These are phyloP conservation scores for Pseudoatta argentina DNA, from an alignment of 1,140 invertebrate genomes.

Conservation along the genomic window DNA sequence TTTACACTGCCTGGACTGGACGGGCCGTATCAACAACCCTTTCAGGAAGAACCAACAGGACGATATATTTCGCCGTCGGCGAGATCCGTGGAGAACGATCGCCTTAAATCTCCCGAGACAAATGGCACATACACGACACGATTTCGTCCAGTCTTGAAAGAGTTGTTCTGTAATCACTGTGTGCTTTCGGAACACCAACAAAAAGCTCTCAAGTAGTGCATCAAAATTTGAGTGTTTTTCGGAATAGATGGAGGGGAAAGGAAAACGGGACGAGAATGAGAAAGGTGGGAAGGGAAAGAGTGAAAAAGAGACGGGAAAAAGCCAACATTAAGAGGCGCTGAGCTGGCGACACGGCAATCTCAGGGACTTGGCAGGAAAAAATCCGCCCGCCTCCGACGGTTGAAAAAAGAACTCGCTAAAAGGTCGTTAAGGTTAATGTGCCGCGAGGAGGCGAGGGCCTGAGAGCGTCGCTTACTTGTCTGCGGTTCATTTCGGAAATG, in stretches of 20 bases:
- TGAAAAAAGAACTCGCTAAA: constrained; percentile 80
- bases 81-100: background rate
- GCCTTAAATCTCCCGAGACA: constrained; percentile 38
- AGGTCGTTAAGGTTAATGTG: constrained; percentile 85
- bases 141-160: background rate
- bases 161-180: constrained; percentile 23
- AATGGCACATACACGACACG: constrained; percentile 28
- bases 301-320: constrained; percentile 72
- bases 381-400: constrained; percentile 59
- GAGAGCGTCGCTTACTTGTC: constrained; percentile 62
- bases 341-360: constrained; percentile 82
- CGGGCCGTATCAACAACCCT: constrained; percentile 46
- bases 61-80: constrained; percentile 15
- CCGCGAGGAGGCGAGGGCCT: constrained; percentile 64
- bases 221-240: constrained; percentile 67
- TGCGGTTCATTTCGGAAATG: constrained; percentile 61
- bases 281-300: background rate
- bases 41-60: constrained; percentile 29
- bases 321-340: constrained; percentile 83
- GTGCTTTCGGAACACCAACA: background rate
- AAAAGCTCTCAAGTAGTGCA: constrained; percentile 64
- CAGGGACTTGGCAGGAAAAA: constrained; percentile 76
- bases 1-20: constrained; percentile 23
- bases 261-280: background rate
- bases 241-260: constrained; percentile 2